Conservation (phyloP, 2,797 vertebrate genomes). For the Cynopterus sphinx region DNA sequence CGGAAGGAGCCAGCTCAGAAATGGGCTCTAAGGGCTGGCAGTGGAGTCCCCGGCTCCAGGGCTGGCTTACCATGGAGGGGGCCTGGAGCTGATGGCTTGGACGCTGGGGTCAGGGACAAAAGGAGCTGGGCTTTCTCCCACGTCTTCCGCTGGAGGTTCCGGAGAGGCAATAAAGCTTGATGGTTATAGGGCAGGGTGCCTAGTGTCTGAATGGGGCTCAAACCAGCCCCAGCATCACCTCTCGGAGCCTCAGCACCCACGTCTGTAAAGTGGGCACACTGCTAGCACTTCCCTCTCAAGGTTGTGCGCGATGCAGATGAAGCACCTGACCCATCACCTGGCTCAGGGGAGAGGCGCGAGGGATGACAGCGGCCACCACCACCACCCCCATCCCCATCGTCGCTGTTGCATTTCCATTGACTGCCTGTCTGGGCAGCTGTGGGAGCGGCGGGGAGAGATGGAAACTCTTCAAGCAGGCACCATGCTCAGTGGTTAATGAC, state of each 20-base stretch:
- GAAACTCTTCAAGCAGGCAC: background rate
- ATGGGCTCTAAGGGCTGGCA: background rate
- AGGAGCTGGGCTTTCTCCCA: background rate
- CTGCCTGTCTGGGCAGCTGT: background rate
- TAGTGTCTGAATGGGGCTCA: background rate
- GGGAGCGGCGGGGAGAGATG: background rate
- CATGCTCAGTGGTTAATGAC: background rate
- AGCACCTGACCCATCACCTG: background rate
- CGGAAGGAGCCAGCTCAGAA: background rate
- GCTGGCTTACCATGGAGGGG: background rate
- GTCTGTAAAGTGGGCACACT: background rate
- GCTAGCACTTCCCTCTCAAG: background rate
- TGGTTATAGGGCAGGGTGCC: background rate
- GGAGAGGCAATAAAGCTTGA: background rate
- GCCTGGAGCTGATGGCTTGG: background rate
- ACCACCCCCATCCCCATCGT: background rate
- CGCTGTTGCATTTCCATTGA: background rate
- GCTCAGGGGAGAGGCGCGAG: background rate
- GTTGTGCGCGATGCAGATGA: background rate
- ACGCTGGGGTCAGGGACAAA: background rate
- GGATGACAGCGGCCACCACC: background rate
- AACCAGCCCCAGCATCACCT: background rate
- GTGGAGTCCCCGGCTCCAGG: background rate
- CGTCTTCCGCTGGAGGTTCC: background rate
- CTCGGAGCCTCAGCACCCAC: background rate